These are phyloP conservation scores for Gallinago solitaria DNA, from an alignment of 2,797 vertebrate species.

Conservation along the genomic window DNA sequence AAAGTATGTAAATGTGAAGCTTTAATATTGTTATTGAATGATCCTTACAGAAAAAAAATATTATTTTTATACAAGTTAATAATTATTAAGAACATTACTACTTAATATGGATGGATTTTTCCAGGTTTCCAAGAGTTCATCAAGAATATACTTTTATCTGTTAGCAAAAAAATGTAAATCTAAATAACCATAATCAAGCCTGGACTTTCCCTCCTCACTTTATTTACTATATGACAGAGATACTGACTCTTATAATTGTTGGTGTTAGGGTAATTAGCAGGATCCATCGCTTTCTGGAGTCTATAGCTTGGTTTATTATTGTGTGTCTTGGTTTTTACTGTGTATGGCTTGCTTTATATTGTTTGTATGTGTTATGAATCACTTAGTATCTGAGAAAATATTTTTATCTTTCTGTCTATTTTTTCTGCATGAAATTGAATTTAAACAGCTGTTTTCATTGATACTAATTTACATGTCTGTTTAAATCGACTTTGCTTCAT, in stretches of 20 bases:
- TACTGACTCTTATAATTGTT: not conserved
- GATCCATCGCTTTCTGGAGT: not conserved
- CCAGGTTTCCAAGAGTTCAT: not conserved
- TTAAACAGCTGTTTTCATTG: constrained; percentile 12
- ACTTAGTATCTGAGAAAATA: not conserved
- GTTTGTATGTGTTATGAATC: not conserved
- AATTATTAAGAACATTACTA: not conserved
- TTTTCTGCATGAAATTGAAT: not conserved
- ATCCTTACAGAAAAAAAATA: not conserved
- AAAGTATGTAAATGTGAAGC: not conserved
- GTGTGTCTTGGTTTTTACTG: not conserved
- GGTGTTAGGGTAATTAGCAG: not conserved
- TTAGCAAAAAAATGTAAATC: not conserved
- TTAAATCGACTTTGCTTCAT: constrained; percentile 22
- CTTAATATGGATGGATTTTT: not conserved
- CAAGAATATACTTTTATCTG: not conserved
- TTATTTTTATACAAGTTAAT: not conserved
- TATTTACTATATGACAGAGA: not conserved
- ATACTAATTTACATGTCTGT: constrained; percentile 5
- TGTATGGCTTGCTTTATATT: not conserved
- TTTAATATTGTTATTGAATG: not conserved
- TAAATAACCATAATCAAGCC: not conserved
- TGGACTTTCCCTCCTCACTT: not conserved
- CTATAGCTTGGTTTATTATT: not conserved
- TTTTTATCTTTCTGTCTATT: not conserved